phyloP scores from a whole-genome alignment of 2,113 vertebrate species.

The Coturnix japonica region DNA sequence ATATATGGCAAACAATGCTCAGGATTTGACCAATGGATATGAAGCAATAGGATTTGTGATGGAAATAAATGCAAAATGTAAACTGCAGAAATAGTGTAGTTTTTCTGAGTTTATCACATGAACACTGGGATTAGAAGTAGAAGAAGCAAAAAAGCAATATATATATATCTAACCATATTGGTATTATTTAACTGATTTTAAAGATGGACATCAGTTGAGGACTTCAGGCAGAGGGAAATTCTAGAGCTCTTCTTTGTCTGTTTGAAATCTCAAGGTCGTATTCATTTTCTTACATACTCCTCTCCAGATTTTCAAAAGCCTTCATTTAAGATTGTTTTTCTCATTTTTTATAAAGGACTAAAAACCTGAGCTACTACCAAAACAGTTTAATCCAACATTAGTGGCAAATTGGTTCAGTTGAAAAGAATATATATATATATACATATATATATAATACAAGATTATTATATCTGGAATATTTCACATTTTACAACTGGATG shows the following conservation, averaged over 20 bases:
- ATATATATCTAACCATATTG: background rate
- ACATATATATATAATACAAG: too few relatives aligned
- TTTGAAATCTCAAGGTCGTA: fast-evolving
- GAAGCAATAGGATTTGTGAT: background rate
- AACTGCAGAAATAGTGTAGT: background rate
- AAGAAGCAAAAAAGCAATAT: background rate
- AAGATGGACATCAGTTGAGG: background rate
- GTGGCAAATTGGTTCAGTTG: background rate
- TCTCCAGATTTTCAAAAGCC: background rate
- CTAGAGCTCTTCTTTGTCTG: background rate
- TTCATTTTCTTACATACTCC: fast-evolving
- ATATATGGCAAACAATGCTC: background rate
- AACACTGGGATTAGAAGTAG: background rate
- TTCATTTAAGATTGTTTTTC: background rate
- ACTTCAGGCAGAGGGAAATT: background rate
- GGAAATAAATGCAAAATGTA: background rate
- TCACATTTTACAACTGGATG: too few relatives aligned
- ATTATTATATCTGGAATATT: too few relatives aligned
- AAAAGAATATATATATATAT: too few relatives aligned
- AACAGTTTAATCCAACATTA: background rate
- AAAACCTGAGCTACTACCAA: background rate
- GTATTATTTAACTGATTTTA: background rate
- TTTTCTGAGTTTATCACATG: background rate
- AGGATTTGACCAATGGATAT: background rate
- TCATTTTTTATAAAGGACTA: background rate